A percentile compares a stretch with the other conserved stretches of the same genome.
Evolutionary conservation across 1,140 invertebrate genomes (phyloP).

Genomic region (Homalodisca vitripennis): DNA sequence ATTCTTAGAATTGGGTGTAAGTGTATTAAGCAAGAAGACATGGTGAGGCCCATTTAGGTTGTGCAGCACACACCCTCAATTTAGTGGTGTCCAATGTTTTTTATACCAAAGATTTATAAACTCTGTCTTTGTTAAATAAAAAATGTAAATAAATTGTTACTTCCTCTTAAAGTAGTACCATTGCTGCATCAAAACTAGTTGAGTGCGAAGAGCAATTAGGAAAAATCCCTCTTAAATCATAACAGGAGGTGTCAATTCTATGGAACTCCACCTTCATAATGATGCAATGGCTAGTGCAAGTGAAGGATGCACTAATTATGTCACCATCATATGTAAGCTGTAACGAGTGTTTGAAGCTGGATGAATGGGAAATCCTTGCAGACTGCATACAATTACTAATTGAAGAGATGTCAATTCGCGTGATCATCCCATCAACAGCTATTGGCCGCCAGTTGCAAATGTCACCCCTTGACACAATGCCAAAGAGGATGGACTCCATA

Average conservation of each 20-base stretch:
- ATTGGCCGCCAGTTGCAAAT: not conserved
- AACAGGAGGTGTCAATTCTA: conserved; percentile 8
- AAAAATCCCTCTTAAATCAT: not conserved
- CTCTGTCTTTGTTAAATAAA: not conserved
- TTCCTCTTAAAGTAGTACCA: conserved; percentile 24
- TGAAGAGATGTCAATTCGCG: not conserved
- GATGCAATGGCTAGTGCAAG: conserved; percentile 1
- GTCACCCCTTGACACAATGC: not conserved
- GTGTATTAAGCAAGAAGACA: no score
- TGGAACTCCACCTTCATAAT: conserved; percentile 23
- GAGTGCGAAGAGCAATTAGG: not conserved
- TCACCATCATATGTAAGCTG: conserved; percentile 12
- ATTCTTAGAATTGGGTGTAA: no score
- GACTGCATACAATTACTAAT: not conserved
- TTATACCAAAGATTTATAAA: not conserved
- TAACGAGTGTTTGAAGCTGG: not conserved
- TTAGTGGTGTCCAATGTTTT: conserved; percentile 18
- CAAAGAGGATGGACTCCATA: not conserved
- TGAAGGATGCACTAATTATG: conserved; percentile 3
- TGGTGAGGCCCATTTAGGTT: no score
- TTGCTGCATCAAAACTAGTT: not conserved
- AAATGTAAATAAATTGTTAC: conserved; percentile 21
- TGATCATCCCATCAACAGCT: not conserved
- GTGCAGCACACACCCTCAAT: conserved; percentile 25
- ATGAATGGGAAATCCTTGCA: conserved; percentile 3